phyloP scores from a whole-genome alignment of 1,140 invertebrate species.

The Episyrphus balteatus region DNA sequence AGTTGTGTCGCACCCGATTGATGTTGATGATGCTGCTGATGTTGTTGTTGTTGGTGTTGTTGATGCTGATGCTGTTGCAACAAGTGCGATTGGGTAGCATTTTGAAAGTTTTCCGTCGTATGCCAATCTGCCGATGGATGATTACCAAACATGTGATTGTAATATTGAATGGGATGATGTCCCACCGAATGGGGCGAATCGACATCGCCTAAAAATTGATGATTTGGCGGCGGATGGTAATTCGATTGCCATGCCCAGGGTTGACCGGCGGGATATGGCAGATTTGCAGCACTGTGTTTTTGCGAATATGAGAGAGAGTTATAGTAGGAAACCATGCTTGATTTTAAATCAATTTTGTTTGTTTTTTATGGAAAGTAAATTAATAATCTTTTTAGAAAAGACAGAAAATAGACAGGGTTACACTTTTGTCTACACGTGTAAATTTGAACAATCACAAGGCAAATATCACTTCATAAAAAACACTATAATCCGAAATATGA shows the following conservation, averaged over 20 bases:
- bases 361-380: not conserved
- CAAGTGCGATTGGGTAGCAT: conserved; percentile 36
- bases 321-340: conserved; percentile 29
- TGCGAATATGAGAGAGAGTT: conserved; percentile 29
- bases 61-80: conserved; percentile 33
- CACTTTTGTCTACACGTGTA: no score
- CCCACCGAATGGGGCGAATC: conserved; percentile 33
- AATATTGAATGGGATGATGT: conserved; percentile 39
- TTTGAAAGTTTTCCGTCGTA: conserved; percentile 28
- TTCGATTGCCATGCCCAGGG: conserved; percentile 33
- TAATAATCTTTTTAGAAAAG: no score
- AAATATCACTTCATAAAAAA: no score
- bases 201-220: conserved; percentile 39
- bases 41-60: conserved; percentile 30
- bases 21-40: conserved; percentile 28
- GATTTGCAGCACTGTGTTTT: conserved; percentile 30
- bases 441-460: no score
- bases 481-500: no score
- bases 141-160: conserved; percentile 28
- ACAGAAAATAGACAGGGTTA: no score
- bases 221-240: conserved; percentile 37
- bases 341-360: conserved; percentile 10
- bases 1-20: conserved; percentile 22
- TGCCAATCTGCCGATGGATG: conserved; percentile 27
- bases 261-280: conserved; percentile 26